phyloP scores from a whole-genome alignment of 2,888 invertebrate species.

The Aleiodes alternator region DNA sequence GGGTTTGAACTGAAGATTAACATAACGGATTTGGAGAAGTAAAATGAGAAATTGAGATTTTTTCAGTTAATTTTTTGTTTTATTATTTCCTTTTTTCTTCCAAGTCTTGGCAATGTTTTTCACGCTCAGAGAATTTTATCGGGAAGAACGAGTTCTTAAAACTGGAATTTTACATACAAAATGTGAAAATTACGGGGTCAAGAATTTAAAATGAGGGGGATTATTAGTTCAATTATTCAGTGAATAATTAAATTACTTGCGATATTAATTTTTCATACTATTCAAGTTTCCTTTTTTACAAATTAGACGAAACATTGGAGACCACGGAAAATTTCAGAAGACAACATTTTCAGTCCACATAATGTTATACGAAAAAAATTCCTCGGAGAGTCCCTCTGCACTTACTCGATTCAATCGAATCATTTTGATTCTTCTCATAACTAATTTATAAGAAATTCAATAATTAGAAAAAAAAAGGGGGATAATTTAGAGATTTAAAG shows the following conservation, averaged over 20 bases:
- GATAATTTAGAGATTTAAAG: too few relatives aligned
- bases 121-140: background rate
- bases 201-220: background rate
- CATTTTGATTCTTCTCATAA: too few relatives aligned
- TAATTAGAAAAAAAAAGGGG: too few relatives aligned
- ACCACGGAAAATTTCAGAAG: too few relatives aligned
- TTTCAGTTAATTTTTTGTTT: background rate
- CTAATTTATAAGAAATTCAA: too few relatives aligned
- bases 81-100: conserved; percentile 3
- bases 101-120: background rate
- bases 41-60: conserved; percentile 32
- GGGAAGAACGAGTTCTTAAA: conserved; percentile 15
- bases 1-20: conserved; percentile 11
- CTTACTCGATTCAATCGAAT: too few relatives aligned
- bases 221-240: conserved; percentile 9
- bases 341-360: too few relatives aligned
- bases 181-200: conserved; percentile 16
- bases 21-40: conserved; percentile 32
- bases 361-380: too few relatives aligned
- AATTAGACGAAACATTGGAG: too few relatives aligned
- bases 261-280: background rate
- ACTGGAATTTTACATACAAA: conserved; percentile 21
- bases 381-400: too few relatives aligned
- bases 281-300: too few relatives aligned
- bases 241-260: background rate